Percentiles rank a stretch among this genome's conserved stretches.
These are phyloP conservation scores for Drosophila diplacantha DNA, from an alignment of 2,888 invertebrate genomes.

Conservation along the genomic window DNA sequence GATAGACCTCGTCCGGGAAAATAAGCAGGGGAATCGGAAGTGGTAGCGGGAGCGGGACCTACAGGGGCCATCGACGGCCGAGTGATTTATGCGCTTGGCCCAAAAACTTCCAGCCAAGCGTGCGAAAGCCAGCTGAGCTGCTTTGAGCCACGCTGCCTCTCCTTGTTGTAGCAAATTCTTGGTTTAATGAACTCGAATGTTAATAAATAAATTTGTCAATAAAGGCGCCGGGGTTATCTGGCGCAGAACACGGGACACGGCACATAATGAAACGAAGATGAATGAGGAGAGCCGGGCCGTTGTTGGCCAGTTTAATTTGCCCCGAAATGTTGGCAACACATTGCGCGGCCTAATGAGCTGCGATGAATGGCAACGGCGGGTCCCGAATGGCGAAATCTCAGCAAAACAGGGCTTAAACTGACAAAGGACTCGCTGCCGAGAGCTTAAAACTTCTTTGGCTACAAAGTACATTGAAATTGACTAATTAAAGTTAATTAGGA, in stretches of 20 bases:
- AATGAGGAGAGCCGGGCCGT: slow-evolving; percentile 39
- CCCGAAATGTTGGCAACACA: slow-evolving; percentile 44
- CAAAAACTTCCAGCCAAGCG: slow-evolving; percentile 48
- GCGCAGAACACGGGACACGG: slow-evolving; percentile 25
- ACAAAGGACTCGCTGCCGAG: slow-evolving; percentile 8
- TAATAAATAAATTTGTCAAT: slow-evolving; percentile 72
- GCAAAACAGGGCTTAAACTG: slow-evolving; percentile 1
- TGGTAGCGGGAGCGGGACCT: neutral
- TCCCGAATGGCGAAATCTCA: slow-evolving; percentile 10
- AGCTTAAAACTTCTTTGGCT: slow-evolving; percentile 22
- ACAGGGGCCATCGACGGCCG: slow-evolving; percentile 24
- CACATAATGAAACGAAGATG: slow-evolving; percentile 62
- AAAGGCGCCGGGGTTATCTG: slow-evolving; percentile 36
- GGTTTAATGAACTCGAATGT: slow-evolving; percentile 70
- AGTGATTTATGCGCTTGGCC: slow-evolving; percentile 58
- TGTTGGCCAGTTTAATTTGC: slow-evolving; percentile 50
- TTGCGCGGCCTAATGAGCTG: slow-evolving; percentile 50
- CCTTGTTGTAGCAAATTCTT: slow-evolving; percentile 39
- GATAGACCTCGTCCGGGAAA: slow-evolving; percentile 42
- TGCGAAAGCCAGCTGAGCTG: slow-evolving; percentile 46
- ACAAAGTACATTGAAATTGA: slow-evolving; percentile 6
- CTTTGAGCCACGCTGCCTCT: slow-evolving; percentile 27
- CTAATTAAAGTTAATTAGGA: slow-evolving; percentile 31
- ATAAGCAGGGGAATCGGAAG: slow-evolving; percentile 38
- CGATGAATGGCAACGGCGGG: slow-evolving; percentile 17